A percentile compares a stretch with the other conserved stretches of the same genome.
Conservation (phyloP, 2,888 invertebrate genomes). For the Cephus runcator region DNA sequence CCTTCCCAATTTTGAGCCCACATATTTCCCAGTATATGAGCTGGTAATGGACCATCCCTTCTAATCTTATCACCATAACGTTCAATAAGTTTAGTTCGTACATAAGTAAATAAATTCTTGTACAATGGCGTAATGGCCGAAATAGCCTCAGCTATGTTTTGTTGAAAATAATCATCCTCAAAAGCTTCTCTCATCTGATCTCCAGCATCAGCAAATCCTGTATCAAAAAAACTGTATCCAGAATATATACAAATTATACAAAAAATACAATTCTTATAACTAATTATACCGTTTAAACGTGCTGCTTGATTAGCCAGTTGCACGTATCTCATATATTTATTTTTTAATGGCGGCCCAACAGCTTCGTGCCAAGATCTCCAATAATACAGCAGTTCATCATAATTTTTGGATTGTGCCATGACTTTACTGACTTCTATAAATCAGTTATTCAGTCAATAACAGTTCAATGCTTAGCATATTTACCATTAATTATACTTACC, state of each 20-base stretch:
- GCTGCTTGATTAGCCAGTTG: slow-evolving; percentile 85
- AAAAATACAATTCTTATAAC: slow-evolving; percentile 5
- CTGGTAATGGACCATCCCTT: slow-evolving; percentile 82
- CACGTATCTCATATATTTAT: slow-evolving; percentile 82
- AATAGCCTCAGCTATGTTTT: slow-evolving; percentile 68
- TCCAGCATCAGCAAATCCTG: slow-evolving; percentile 83
- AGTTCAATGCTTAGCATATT: not conserved
- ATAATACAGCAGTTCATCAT: slow-evolving; percentile 78
- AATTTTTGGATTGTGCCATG: slow-evolving; percentile 78
- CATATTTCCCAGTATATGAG: slow-evolving; percentile 86
- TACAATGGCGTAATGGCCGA: slow-evolving; percentile 74
- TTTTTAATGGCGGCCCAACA: slow-evolving; percentile 80
- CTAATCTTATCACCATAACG: slow-evolving; percentile 74
- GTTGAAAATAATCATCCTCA: slow-evolving; percentile 76
- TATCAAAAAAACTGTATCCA: not conserved
- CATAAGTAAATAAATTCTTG: slow-evolving; percentile 85
- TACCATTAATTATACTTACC: slow-evolving; percentile 46
- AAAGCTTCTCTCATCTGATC: slow-evolving; percentile 83
- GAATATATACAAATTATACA: not conserved
- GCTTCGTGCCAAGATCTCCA: slow-evolving; percentile 87
- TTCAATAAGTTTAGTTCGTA: slow-evolving; percentile 74
- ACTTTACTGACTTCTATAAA: slow-evolving; percentile 67
- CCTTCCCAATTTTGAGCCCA: slow-evolving; percentile 88
- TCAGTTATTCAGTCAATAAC: not conserved
- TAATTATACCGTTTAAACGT: slow-evolving; percentile 72